Conservation (phyloP, 2,797 vertebrate species). For the Sebastes cheni region DNA sequence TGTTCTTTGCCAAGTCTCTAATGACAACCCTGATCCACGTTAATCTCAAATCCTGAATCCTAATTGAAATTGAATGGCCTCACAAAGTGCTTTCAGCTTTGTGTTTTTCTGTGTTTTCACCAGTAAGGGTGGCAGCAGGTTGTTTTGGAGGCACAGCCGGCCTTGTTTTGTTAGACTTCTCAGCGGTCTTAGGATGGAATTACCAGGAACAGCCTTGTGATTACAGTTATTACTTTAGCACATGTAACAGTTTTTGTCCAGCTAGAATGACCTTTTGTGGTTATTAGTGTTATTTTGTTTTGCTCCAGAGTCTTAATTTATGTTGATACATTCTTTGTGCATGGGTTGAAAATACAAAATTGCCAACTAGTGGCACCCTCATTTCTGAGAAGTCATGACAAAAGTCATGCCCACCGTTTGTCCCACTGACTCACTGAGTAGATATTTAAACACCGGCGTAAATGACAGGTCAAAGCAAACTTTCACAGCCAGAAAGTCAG, state of each 20-base stretch:
- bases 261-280: neutral
- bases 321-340: neutral
- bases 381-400: neutral
- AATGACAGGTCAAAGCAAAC: neutral
- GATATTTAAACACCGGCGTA: neutral
- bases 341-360: neutral
- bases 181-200: neutral
- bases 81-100: neutral
- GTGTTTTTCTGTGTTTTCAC: neutral
- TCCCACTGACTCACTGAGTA: neutral
- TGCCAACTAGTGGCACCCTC: neutral
- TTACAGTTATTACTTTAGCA: neutral
- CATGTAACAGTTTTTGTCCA: neutral
- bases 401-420: neutral
- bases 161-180: neutral
- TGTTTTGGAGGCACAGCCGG: neutral
- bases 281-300: neutral
- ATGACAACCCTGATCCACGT: constrained; percentile 14
- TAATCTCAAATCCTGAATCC: constrained; percentile 52
- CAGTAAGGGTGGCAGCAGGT: neutral
- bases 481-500: neutral
- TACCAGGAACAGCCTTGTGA: neutral
- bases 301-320: neutral
- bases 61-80: constrained; percentile 13
- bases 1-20: constrained; percentile 35